Conservation (phyloP, 2,888 invertebrate species). For the Dolichomitus sp. region DNA sequence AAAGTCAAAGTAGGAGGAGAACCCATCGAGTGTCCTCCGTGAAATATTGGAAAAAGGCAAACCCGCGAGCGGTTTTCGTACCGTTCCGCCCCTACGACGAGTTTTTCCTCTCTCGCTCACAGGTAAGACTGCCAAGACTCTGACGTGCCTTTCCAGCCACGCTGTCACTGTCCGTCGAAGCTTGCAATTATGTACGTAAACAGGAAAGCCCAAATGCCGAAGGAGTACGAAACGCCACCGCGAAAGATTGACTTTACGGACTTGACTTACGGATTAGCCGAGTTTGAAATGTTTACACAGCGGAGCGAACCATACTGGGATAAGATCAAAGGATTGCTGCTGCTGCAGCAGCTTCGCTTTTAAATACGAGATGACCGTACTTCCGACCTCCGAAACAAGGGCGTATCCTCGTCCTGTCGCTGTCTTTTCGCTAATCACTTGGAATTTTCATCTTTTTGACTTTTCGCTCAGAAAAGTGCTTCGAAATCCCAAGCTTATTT, state of each 20-base stretch:
- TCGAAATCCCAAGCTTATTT: background rate
- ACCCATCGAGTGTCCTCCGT: conserved; percentile 2
- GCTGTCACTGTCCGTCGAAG: conserved; percentile 12
- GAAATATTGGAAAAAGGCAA: background rate
- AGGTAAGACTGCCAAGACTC: background rate
- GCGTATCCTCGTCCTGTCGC: conserved; percentile 44
- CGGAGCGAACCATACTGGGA: conserved; percentile 61
- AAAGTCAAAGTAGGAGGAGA: conserved; percentile 8
- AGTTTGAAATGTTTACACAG: conserved; percentile 77
- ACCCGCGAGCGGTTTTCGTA: background rate
- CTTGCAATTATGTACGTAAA: conserved; percentile 76
- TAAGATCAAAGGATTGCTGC: conserved; percentile 75
- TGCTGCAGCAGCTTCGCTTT: conserved; percentile 33
- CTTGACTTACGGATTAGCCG: conserved; percentile 79
- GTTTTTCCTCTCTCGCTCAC: background rate
- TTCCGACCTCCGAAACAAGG: conserved; percentile 41
- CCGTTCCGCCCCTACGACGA: background rate
- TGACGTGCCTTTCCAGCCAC: conserved; percentile 2
- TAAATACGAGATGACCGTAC: background rate
- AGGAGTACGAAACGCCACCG: conserved; percentile 43
- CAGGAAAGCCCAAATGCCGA: conserved; percentile 17
- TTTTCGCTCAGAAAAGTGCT: conserved; percentile 26
- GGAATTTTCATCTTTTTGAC: conserved; percentile 64
- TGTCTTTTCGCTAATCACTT: conserved; percentile 69
- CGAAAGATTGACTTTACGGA: conserved; percentile 76